Evolutionary conservation across 1,140 invertebrate genomes (phyloP), one percentile per base, ranked within the genome.

Genomic region (Drosophila santomea): DNA sequence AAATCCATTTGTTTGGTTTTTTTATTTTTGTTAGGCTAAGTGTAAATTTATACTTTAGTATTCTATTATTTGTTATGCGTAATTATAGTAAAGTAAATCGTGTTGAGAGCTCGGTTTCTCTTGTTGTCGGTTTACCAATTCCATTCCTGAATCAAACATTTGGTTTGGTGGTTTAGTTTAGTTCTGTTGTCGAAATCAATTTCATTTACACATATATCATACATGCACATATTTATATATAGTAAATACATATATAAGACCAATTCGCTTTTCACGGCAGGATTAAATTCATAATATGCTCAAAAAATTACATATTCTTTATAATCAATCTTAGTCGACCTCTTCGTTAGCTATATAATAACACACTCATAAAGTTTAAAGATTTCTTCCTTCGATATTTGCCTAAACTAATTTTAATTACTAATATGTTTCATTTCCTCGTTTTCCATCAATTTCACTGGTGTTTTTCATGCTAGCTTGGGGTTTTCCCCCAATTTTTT

Each of bases 231-330:
- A 67, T 67, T 77, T 55, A 57, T 62, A 57, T 62, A 66, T 73
- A 74, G 68, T 79, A 77, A 69, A 61, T 79, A 67, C 58, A 64
- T 73, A 78, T 39, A 39, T 66, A 76, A 88, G 78, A 82, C 75
- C 86, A 90, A 90, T 85, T 80, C 86, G 81, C 76, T 80, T 61
- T 60, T 89, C 50, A 84, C 82, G 88, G 88, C 88, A 91, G 88
- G 88, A 91, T 69, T 91, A 62, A 90, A 90, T 90, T 80, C 82
- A 82, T 69, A 76, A 75, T 78, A 89, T 84, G 76, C 64, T 69
- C 69, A 66, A 83, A 84, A 89, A 89, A 68, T 61, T 45, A 80
- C 84, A 89, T 83, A 83, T 74, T 58, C 58, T 64, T 63, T 56
- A 68, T 50, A 62, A 59, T 83, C 54, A 47, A 59, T 64, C 63